phyloP scores from a whole-genome alignment of 1,140 invertebrate genomes.

The Heliothis subflexa region DNA sequence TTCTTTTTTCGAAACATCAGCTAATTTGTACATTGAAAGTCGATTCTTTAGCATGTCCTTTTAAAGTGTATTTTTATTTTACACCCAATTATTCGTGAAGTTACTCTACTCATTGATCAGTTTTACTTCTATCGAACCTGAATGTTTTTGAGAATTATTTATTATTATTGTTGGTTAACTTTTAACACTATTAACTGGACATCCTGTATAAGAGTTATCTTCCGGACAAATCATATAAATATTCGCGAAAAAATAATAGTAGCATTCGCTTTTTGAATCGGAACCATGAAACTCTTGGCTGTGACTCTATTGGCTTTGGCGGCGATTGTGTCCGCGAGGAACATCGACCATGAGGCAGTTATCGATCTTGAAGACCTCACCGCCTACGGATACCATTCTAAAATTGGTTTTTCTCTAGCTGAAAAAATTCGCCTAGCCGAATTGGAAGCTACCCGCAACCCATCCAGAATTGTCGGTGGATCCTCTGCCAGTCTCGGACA shows the following conservation, averaged over 20 bases:
- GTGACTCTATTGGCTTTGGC: conserved; percentile 21
- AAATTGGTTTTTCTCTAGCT: conserved; percentile 55
- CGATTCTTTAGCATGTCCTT: too few relatives aligned
- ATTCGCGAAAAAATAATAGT: background rate
- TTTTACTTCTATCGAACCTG: too few relatives aligned
- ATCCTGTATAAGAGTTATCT: too few relatives aligned
- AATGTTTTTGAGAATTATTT: too few relatives aligned
- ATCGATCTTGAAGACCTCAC: conserved; percentile 50
- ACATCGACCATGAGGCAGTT: conserved; percentile 30
- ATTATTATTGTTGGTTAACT: too few relatives aligned
- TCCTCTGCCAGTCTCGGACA: conserved; percentile 54
- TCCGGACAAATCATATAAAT: background rate
- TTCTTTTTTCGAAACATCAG: too few relatives aligned
- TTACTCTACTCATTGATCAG: too few relatives aligned
- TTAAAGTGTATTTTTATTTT: too few relatives aligned
- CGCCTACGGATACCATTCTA: conserved; percentile 58
- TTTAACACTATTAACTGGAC: too few relatives aligned
- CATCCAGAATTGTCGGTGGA: conserved; percentile 59
- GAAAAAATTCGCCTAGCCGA: conserved; percentile 53
- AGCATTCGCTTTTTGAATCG: background rate
- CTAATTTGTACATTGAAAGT: too few relatives aligned
- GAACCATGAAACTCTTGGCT: conserved; percentile 22
- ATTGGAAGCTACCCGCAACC: conserved; percentile 1
- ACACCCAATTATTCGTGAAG: too few relatives aligned
- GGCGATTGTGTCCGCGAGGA: conserved; percentile 9